phyloP scores from a whole-genome alignment of 2,888 invertebrate species.

The Dicycla oo region DNA sequence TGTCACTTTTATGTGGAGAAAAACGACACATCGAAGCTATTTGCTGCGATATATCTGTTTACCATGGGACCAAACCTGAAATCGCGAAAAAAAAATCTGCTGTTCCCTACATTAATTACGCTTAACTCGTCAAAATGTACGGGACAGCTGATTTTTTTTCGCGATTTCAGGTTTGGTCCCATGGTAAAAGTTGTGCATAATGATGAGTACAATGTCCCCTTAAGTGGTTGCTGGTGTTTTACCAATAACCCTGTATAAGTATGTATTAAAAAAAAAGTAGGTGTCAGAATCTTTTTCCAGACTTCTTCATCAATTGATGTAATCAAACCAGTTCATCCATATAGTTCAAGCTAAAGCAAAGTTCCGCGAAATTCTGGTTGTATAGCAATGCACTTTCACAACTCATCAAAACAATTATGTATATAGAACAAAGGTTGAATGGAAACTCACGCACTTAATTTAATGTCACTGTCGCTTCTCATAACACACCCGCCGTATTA shows the following conservation, averaged over 20 bases:
- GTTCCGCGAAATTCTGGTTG: background rate
- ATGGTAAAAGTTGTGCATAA: too few relatives aligned
- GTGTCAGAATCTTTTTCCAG: background rate
- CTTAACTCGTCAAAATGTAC: too few relatives aligned
- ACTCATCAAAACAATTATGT: constrained; percentile 1
- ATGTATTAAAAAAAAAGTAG: too few relatives aligned
- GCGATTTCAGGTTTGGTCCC: too few relatives aligned
- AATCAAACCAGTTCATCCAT: background rate
- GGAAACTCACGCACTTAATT: background rate
- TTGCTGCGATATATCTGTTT: too few relatives aligned
- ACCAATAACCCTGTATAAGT: too few relatives aligned
- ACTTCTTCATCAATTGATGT: background rate
- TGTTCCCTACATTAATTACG: too few relatives aligned
- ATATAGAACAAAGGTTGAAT: background rate
- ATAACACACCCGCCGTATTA: constrained; percentile 13
- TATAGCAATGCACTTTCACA: background rate
- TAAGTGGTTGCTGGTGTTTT: too few relatives aligned
- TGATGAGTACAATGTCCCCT: too few relatives aligned
- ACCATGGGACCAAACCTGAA: too few relatives aligned
- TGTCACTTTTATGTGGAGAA: background rate
- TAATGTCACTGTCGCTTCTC: constrained; percentile 8
- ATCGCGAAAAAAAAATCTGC: too few relatives aligned
- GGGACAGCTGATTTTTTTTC: too few relatives aligned
- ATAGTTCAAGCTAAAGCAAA: background rate
- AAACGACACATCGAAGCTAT: background rate